Evolutionary conservation across 2,888 invertebrate genomes (phyloP), one percentile per base, ranked within the genome.

Genomic region (Lasioglossum calceatum): DNA sequence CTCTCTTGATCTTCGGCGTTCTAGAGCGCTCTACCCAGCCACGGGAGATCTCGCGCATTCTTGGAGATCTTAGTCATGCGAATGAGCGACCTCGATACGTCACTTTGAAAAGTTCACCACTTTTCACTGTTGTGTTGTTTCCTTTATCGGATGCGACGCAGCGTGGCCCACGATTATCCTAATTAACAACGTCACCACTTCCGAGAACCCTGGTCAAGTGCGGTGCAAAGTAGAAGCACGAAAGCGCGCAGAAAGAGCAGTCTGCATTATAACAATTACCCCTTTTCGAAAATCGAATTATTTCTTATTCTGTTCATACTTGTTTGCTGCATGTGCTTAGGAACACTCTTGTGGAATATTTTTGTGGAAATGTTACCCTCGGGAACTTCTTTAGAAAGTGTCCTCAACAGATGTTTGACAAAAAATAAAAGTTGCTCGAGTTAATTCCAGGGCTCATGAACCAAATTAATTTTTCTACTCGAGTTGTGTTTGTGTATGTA

Each of bases 31-130:
- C 81, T 87, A 87, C 81, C 87, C 80, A 77, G 77, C 84, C 85
- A 87, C 81, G 75, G 77, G 81, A 86, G 81, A 87, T 89, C 89
- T 85, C 73, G 86, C 81, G 87, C 91, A 91, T 91, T 91, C 90
- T 87, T 91, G 85, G 84, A 84, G 87, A 77, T 67, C 88, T 84
- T 88, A 87, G 90, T 91, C 90, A 89, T 88, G 82, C 81, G 80
- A 84, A 84, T 72, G 50, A 80, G 58, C 74, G 87, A 81, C 87
- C 87, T 87, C 87, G 84, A 87, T 87, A 84, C 61, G 79, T 73
- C 61, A 73, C 82, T 86, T 82, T n/a, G 74, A 74, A 82, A 86
- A 79, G 47, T 71, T 44, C 54, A 47, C n/a, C 75, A n/a, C 58
- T 72, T 72, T 79, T 72, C 79, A 2, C 27, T 16, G 44, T 50